Base-by-base conservation (phyloP, 2,113 vertebrate species). In the Hemichromis elongatus region DNA sequence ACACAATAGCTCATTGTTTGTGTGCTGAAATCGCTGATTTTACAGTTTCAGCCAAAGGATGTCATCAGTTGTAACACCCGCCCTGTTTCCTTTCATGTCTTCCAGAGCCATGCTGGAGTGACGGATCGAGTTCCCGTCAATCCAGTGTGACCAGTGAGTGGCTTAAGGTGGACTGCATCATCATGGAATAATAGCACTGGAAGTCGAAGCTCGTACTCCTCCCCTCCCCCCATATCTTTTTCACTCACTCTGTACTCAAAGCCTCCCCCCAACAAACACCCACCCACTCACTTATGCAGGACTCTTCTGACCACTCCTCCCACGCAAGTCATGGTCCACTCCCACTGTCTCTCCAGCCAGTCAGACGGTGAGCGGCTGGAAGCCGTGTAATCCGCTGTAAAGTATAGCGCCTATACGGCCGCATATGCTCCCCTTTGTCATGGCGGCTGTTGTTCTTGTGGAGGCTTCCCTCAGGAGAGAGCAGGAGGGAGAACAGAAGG, bases 361-460 rank as follows among this genome's bases (percentile, higher is more conserved):
- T 50, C 81, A 13, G 70, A 26, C 33, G 37, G 52, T 86, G 70
- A 81, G 85, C 63, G 3, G 55, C 45, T 77, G 79, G 77, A 70
- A 73, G 86, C 77, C 33, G 80, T 85, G 86, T 93, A 91, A 91
- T 93, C 93, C 90, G 83, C 59, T 81, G 91, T 91, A 63, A 90
- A 88, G 75, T 81, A 81, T n/a, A 83, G 82, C 82, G 35, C 86
- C 90, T 75, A 37, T 83, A 75, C 50, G 24, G 59, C 82, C 54
- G 75, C 90, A 87, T 86, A 83, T 86, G 92, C 68, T 88, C 28
- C 33, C 79, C 75, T 93, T 91, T 92, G 89, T 93, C 81, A 88
- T 87, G 91, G 90, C 56, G 35, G 82, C 82, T 82, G 91, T 89
- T 92, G 83, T 86, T 89, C 87, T 83, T 78, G 80, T n/a, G 6